Base-by-base conservation (phyloP, 2,797 vertebrate genomes). In the Stomatorhinus walkeri region DNA sequence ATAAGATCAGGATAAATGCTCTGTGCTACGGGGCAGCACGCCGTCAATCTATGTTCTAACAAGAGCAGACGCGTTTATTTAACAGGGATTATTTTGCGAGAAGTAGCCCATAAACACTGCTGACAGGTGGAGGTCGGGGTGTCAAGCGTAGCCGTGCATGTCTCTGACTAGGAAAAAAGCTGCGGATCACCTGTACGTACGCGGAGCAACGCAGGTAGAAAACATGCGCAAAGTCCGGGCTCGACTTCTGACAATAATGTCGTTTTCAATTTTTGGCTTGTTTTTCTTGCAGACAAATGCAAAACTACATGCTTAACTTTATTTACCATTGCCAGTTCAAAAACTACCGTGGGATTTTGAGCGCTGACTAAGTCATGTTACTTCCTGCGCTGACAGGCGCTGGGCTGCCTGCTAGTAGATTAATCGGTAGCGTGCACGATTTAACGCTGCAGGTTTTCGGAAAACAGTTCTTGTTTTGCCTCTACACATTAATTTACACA, bases 111-210 rank as follows among this genome's bases (percentile, higher is more conserved):
- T 87, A 54, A 79, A 32, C 68, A 56, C 8, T 10, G 49, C 32
- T 81, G 87, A 81, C 49, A 81, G 87, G 54, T 28, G 19, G 14
- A 52, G 87, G 68, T 79, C 87, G 76, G 68, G 28, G n/a, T 54
- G 87, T 81, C 68, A 81, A 16, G 22, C 52, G 49, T 19, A 40
- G 28, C 49, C 14, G 9, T 8, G 51, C 24, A 36, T 8, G 28
- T 49, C 32, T 24, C 84, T 52, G 46, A 24, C n/a, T 32, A 76
- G 14, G 52, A 48, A 1, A 61, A 24, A 61, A 10, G 36, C 54
- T 32, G 59, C 56, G 61, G 19, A 87, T 87, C 54, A 87, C 43
- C 54, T 46, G 86, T 61, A 4, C 22, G 86, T 61, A 4, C n/a
- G 56, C 36, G 28, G 49, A 54, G 16, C 24, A 36, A 6, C 28